Base-by-base conservation (phyloP, 2,888 invertebrate genomes). In the Scaptomyza polygonia region DNA sequence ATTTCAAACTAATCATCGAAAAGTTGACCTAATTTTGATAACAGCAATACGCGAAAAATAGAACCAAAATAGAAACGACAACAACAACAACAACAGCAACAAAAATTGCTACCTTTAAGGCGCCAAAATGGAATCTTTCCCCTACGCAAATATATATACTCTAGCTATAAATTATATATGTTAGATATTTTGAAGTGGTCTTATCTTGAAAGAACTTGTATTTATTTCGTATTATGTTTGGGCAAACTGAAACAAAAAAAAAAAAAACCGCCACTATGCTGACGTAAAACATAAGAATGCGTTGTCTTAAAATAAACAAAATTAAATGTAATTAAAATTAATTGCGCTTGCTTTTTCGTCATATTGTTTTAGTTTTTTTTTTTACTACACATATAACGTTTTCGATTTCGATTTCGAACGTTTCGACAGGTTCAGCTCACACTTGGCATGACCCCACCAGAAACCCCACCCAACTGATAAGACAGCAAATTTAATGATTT, bases 251-350 rank as follows among this genome's bases (percentile, higher is more conserved):
- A n/a, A n/a, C n/a, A n/a, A n/a, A n/a, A n/a, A n/a, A n/a, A n/a
- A n/a, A n/a, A 32, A 18, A 32, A 47, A 29, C 56, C 8, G 44
- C 55, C 45, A 45, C 5, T 29, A 18, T 14, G 44, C 30, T 49
- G 55, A 47, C 36, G 40, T 55, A 32, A 36, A 55, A 48, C n/a
- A 53, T 49, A 36, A 44, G 32, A 68, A 52, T 45, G 32, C 25
- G 59, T n/a, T n/a, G n/a, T 45, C 18, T 36, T 21, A 34, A 55
- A 16, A 21, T 21, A 34, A 51, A 43, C 36, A 9, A 64, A 67
- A 53, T 56, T 55, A 67, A 69, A 65, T 52, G 58, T 66, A 72
- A 77, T 77, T 79, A 63, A 70, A 70, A 57, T 62, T 54, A 72
- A 74, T 82, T 66, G 67, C 65, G 52, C 16, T 68, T 47, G 57